phyloP scores from a whole-genome alignment of 2,113 vertebrate species.

The Steatornis caripensis region DNA sequence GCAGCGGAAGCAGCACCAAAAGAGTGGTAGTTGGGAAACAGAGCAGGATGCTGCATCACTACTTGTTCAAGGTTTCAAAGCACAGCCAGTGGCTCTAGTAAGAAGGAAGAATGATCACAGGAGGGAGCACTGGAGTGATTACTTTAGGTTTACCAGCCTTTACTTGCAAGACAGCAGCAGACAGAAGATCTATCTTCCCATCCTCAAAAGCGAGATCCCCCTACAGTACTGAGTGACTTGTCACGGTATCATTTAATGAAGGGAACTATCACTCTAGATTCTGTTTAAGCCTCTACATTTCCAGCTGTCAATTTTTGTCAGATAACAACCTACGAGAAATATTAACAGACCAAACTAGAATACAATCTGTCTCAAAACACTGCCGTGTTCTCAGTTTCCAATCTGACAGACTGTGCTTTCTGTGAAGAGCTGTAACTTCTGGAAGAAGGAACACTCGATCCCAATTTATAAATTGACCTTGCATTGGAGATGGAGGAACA shows the following conservation, averaged over 20 bases:
- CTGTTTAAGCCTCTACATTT: not conserved
- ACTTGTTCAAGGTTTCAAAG: not conserved
- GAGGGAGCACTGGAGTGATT: not conserved
- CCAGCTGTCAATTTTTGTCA: not conserved
- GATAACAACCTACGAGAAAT: not conserved
- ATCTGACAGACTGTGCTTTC: not conserved
- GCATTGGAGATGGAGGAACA: not conserved
- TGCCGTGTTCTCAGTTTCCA: not conserved
- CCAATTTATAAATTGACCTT: not conserved
- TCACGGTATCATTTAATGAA: not conserved
- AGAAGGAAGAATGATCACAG: not conserved
- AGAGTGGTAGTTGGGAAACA: rapidly evolving
- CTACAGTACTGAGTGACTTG: not conserved
- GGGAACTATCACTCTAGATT: not conserved
- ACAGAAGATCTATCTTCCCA: not conserved
- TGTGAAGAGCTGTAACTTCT: not conserved
- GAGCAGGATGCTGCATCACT: not conserved
- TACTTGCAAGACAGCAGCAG: not conserved
- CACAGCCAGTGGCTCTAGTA: not conserved
- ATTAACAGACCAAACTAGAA: not conserved
- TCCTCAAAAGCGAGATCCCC: not conserved
- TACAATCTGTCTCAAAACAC: not conserved
- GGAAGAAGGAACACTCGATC: not conserved
- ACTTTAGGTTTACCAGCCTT: not conserved
- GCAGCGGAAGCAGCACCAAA: not conserved